A percentile compares a stretch with the other conserved stretches of the same genome.
These are phyloP conservation scores for Prenolepis imparis DNA, from an alignment of 2,888 invertebrate species.

Conservation along the genomic window DNA sequence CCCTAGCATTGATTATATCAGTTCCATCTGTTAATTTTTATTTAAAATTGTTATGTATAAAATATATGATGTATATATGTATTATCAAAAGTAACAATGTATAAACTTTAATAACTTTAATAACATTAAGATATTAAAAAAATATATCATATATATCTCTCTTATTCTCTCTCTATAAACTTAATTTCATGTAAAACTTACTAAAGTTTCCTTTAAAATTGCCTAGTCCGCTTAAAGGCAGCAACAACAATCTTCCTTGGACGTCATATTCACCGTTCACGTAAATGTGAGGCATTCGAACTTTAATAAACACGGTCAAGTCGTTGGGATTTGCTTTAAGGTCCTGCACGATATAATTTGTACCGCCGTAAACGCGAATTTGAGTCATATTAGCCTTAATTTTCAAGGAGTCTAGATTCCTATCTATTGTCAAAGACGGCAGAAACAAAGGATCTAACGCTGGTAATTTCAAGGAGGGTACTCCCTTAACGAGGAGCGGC, in stretches of 20 bases:
- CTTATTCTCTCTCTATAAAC: neutral
- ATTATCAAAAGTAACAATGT: no score
- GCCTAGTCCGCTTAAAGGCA: conserved; percentile 87
- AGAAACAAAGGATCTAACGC: conserved; percentile 91
- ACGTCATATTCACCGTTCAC: conserved; percentile 88
- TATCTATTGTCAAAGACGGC: conserved; percentile 91
- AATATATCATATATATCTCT: neutral
- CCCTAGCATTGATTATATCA: neutral
- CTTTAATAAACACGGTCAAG: conserved; percentile 85
- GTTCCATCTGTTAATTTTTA: neutral
- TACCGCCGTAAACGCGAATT: conserved; percentile 89
- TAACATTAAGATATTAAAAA: neutral
- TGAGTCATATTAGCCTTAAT: conserved; percentile 91
- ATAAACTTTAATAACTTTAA: neutral
- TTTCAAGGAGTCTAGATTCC: conserved; percentile 90
- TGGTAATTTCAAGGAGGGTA: conserved; percentile 91
- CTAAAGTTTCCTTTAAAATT: conserved; percentile 88
- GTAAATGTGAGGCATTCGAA: conserved; percentile 86
- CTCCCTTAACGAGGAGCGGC: conserved; percentile 89
- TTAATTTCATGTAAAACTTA: conserved; percentile 81
- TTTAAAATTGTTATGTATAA: neutral
- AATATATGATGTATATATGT: no score
- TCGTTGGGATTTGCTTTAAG: conserved; percentile 86
- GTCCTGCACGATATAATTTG: conserved; percentile 89
- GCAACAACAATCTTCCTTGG: conserved; percentile 86